Evolutionary conservation across 2,888 invertebrate species (phyloP), one percentile per base, ranked within the genome.

Genomic region (Spodoptera littoralis): DNA sequence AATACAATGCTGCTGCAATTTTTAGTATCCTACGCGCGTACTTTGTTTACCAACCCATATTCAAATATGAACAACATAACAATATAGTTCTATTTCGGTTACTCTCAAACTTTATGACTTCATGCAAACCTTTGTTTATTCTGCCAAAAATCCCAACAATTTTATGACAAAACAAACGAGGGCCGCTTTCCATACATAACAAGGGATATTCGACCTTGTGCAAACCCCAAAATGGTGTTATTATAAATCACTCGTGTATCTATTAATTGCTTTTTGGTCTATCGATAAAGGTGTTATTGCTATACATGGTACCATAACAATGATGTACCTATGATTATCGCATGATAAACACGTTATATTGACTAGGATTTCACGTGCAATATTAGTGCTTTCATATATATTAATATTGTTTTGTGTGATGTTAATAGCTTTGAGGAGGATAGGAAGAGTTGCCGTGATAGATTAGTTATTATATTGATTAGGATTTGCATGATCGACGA

Each of bases 301-400:
- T 55, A 44, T 47, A 57, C 62, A 57, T 48, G 59, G 51, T 59
- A 60, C 61, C 52, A 57, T 54, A 68, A 64, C 52, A 70, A 59
- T 49, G 51, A 60, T 47, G 61, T 63, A 60, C 45, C 13, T 71
- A 59, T 41, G 44, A 76, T 82, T 84, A 88, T 88, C 85, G 59
- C 24, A 30, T 48, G 82, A 86, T 88, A 85, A 36, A 78, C 64
- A 60, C 54, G 60, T 70, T 75, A 83, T 88, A 83, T 86, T 84
- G 80, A 81, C 82, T 76, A 59, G 69, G 68, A 77, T 79, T 77
- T 83, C 65, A 56, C 60, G 52, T 72, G 41, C 72, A 74, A 68
- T 69, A 86, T 84, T 85, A 84, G 72, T 68, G 63, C 51, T 65
- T 66, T 58, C 65, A 66, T 51, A 63, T 56, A 45, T 67, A 61